Percentiles rank a stretch among this genome's conserved stretches.
phyloP scores from a whole-genome alignment of 2,888 invertebrate genomes.

The Anaspis maculata region DNA sequence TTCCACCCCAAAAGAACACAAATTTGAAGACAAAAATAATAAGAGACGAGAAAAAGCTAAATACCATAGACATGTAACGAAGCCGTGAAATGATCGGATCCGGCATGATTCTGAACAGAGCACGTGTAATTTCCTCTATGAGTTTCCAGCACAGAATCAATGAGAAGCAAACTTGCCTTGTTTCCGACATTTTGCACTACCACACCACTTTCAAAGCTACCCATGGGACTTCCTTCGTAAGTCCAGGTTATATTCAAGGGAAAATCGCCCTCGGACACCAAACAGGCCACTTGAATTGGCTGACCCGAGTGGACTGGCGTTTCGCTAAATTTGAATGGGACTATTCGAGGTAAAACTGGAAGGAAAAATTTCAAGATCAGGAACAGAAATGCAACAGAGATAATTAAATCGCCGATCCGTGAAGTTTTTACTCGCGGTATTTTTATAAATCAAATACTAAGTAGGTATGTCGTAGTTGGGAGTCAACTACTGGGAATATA shows the following conservation, averaged over 20 bases:
- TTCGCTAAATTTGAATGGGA: slow-evolving; percentile 71
- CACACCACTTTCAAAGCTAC: slow-evolving; percentile 27
- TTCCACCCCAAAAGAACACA: slow-evolving; percentile 9
- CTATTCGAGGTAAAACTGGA: slow-evolving; percentile 74
- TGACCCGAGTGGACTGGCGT: slow-evolving; percentile 70
- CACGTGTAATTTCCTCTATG: slow-evolving; percentile 43
- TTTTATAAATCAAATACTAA: too few species aligned
- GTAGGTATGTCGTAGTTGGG: too few species aligned
- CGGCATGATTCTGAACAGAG: slow-evolving; percentile 38
- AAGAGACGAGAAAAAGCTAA: slow-evolving; percentile 31
- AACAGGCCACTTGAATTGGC: slow-evolving; percentile 65
- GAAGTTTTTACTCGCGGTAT: too few species aligned
- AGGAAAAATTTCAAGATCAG: too few species aligned
- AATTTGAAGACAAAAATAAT: slow-evolving; percentile 1
- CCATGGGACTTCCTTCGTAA: slow-evolving; percentile 42
- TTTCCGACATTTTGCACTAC: slow-evolving; percentile 40
- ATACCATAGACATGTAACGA: slow-evolving; percentile 39
- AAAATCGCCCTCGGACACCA: slow-evolving; percentile 52
- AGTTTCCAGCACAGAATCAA: slow-evolving; percentile 35
- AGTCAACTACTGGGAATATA: too few species aligned
- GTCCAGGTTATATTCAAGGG: slow-evolving; percentile 50
- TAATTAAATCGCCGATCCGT: too few species aligned
- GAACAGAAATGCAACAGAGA: too few species aligned
- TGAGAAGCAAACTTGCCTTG: slow-evolving; percentile 41
- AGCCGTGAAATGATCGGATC: slow-evolving; percentile 35